A percentile compares a stretch with the other conserved stretches of the same genome.
Evolutionary conservation across 2,888 invertebrate species (phyloP).

Genomic region (Ophonus ardosiacus): DNA sequence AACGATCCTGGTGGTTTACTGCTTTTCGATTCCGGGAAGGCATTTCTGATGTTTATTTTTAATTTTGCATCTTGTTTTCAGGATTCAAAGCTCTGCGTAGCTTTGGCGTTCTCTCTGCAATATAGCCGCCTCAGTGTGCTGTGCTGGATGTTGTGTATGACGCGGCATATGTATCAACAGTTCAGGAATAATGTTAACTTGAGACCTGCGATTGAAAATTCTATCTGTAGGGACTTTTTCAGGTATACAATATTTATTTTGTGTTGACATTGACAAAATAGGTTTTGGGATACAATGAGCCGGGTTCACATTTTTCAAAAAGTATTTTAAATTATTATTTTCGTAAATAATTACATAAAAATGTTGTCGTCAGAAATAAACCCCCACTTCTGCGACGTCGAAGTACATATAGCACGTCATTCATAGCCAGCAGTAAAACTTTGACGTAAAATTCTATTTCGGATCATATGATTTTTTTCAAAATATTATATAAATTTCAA

Average conservation of each 20-base stretch:
- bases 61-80: constrained; percentile 71
- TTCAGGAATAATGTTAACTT: constrained; percentile 76
- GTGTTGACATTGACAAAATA: not conserved
- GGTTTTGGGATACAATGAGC: not conserved
- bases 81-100: constrained; percentile 80
- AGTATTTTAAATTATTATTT: no score
- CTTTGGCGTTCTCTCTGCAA: constrained; percentile 81
- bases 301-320: no score
- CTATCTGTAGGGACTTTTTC: constrained; percentile 74
- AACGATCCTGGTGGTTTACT: not conserved
- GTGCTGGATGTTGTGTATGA: constrained; percentile 83
- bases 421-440: no score
- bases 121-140: constrained; percentile 82
- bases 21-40: constrained; percentile 4
- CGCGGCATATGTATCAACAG: constrained; percentile 80
- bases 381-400: no score
- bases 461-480: no score
- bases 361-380: no score
- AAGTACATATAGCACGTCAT: no score
- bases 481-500: no score
- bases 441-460: no score
- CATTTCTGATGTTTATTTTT: constrained; percentile 51
- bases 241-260: constrained; percentile 69
- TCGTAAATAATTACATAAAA: no score
- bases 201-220: constrained; percentile 75